Base-by-base conservation (phyloP, 2,797 vertebrate species). In the Enteromius unitaeniatus region DNA sequence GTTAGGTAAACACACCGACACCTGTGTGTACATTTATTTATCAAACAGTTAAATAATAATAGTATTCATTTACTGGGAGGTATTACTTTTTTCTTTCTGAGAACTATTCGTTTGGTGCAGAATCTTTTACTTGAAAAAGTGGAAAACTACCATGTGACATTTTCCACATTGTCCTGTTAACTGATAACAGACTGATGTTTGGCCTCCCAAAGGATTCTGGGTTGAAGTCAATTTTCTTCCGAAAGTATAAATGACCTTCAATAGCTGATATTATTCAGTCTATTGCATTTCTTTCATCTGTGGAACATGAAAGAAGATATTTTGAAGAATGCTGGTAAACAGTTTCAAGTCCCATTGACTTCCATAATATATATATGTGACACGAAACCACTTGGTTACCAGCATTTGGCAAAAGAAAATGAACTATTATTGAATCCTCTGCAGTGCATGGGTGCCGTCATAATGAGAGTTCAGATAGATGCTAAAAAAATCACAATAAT, bases 141-240 rank as follows among this genome's bases (percentile, higher is more conserved):
- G 23, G n/a, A 60, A n/a, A 2, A 26, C n/a, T 13, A 2, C 9
- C 14, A 17, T 14, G n/a, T 45, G n/a, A 70, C 23, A 72, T 72
- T 49, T 72, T 28, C 15, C 42, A 47, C 69, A 47, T 23, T 70
- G 78, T 7, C n/a, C 76, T 34, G 6, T 73, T 55, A 69, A 53
- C 83, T 6, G 2, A 72, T 55, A 40, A 84, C 88, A 88, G 91
- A 88, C 87, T 88, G 84, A 65, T 81, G 80, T 83, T 37, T 83
- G 58, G 53, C 65, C 3, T 40, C 26, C 7, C 9, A 1, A 6
- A 62, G 72, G 55, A 76, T 89, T 79, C 75, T 83, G 67, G 82
- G 86, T 90, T 87, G 73, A 58, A 45, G 34, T 34, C 40, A 2
- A 51, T 23, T 86, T 53, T 47, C 87, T 81, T 67, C 78, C 79